These are phyloP conservation scores for Henicopernis longicauda DNA, from an alignment of 2,113 vertebrate genomes.

Conservation along the genomic window DNA sequence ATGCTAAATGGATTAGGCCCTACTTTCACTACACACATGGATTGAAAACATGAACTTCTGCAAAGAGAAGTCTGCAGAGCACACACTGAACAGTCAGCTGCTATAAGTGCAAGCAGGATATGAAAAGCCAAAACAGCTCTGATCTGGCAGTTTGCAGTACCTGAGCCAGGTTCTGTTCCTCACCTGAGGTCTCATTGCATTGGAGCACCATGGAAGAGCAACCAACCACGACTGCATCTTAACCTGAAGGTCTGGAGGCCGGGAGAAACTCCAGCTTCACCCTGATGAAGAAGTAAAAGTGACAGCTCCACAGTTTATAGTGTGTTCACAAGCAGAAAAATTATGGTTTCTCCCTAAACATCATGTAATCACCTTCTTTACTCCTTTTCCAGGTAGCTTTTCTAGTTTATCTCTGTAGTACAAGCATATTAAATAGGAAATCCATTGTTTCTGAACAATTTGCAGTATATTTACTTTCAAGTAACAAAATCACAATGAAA, in stretches of 20 bases:
- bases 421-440: not conserved
- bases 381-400: not conserved
- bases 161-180: not conserved
- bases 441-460: not conserved
- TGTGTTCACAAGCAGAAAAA: not conserved
- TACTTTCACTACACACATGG: not conserved
- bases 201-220: not conserved
- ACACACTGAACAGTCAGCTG: not conserved
- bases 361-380: not conserved
- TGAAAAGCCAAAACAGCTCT: not conserved
- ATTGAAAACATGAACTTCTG: not conserved
- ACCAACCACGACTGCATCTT: fast-evolving
- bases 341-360: not conserved
- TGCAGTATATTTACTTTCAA: not conserved
- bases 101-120: not conserved
- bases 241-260: not conserved
- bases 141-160: not conserved
- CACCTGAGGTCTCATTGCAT: fast-evolving
- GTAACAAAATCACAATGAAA: not conserved
- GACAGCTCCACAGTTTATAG: not conserved
- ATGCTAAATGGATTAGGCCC: not conserved
- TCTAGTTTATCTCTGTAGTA: not conserved
- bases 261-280: not conserved
- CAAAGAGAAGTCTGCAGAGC: not conserved
- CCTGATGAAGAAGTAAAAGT: not conserved